Evolutionary conservation across 2,888 invertebrate genomes (phyloP).

Genomic region (Allolobophora icterica): DNA sequence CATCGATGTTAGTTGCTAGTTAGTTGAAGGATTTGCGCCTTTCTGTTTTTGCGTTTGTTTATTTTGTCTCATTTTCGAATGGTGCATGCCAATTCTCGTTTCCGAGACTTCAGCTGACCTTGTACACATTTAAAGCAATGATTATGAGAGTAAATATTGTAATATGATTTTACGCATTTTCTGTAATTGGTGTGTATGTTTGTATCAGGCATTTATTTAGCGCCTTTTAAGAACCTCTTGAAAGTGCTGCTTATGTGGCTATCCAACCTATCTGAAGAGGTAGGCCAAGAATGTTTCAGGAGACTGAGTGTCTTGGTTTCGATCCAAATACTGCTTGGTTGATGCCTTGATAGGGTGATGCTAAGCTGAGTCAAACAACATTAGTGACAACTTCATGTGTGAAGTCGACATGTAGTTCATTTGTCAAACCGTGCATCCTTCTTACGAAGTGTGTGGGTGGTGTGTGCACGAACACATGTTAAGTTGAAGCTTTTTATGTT

Average conservation of each 20-base stretch:
- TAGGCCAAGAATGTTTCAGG: background rate
- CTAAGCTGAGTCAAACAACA: too few relatives aligned
- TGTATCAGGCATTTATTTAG: background rate
- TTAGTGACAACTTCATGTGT: background rate
- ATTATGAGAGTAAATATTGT: background rate
- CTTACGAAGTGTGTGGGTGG: background rate
- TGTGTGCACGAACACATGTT: background rate
- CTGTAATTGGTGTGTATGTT: background rate
- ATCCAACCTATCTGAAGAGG: background rate
- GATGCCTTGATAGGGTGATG: too few relatives aligned
- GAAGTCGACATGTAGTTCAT: background rate
- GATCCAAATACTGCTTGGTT: background rate
- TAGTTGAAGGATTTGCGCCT: background rate
- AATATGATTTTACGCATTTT: background rate
- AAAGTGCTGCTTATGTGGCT: background rate
- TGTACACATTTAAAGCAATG: background rate
- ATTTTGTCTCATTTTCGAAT: background rate
- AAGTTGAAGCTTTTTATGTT: background rate
- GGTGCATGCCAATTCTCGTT: background rate
- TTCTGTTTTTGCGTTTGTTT: background rate
- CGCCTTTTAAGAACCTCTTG: background rate
- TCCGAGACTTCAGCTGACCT: background rate
- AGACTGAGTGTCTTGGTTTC: background rate
- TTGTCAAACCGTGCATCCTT: background rate
- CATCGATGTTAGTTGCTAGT: slow-evolving; percentile 12